Evolutionary conservation across 1,140 invertebrate genomes (phyloP), one percentile per base, ranked within the genome.

Genomic region (Drosophila bocki): DNA sequence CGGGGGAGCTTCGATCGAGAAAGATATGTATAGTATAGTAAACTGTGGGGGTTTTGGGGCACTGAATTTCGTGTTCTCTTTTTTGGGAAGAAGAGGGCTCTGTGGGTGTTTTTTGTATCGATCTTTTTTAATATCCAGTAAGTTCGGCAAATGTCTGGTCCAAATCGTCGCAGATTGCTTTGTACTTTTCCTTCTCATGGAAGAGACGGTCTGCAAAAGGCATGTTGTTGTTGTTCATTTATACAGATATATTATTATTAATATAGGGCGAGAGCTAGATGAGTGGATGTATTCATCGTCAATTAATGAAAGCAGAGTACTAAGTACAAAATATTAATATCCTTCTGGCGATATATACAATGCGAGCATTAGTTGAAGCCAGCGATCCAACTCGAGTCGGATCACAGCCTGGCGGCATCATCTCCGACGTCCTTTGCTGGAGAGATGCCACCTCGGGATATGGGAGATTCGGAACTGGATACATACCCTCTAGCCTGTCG

Each of bases 401-500:
- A 67, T 47, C 42, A 32, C 32, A 45, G 32, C 67, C 62, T 32
- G 48, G 33, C 53, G 29, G 37, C 45, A 50, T 47, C 69, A 72
- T 32, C 67, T 72, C 44, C 44, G 29, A 45, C 7, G 69, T 72
- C 53, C 32, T 58, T 19, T 45, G 33, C 41, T 51, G 39, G 41
- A 44, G 56, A 61, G 63, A 71, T 75, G 41, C 33, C 41, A 42
- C 45, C 59, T 29, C 22, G 51, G 42, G 12, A 48, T 12, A n/a
- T 48, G 33, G 26, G 26, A 26, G 19, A 45, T 15, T 12, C 37
- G 11, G 7, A 17, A 15, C 17, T 22, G 19, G 13, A 39, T 15
- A 75, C 82, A 70, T 96, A 99, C 99, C 99, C 98, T 99, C 99
- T 94, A 99, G 97, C 97, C 99, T 98, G 96, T 99, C 99, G 93